A percentile compares a stretch with the other conserved stretches of the same genome.
Conservation (phyloP, 2,797 vertebrate species). For the Malacoraja senta region DNA sequence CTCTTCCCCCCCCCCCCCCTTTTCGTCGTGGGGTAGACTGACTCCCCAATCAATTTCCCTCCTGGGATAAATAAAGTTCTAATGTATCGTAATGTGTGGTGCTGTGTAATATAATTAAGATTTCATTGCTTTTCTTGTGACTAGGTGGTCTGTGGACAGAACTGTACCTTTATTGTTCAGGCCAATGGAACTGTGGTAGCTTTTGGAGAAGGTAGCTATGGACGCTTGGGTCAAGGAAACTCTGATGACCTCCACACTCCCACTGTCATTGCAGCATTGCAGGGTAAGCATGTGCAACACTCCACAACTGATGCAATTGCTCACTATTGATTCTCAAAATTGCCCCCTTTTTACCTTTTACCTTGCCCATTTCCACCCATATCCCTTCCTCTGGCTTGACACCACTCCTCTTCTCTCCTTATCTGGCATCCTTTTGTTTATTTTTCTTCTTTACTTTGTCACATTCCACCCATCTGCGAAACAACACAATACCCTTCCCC, state of each 20-base stretch:
- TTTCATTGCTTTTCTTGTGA: background rate
- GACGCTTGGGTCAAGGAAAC: constrained; percentile 69
- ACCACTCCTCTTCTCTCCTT: no score
- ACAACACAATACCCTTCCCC: no score
- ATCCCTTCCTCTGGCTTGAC: no score
- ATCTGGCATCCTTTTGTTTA: no score
- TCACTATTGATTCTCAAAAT: background rate
- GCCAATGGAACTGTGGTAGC: constrained; percentile 66
- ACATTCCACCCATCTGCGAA: background rate
- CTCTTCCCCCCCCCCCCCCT: no score
- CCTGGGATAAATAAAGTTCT: no score
- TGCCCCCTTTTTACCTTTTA: no score
- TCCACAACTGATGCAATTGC: background rate
- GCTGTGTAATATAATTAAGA: background rate
- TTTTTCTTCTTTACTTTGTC: background rate
- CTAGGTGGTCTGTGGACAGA: constrained; percentile 71
- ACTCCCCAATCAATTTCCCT: no score
- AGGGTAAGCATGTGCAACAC: constrained; percentile 54
- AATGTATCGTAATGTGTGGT: background rate
- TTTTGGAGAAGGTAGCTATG: constrained; percentile 71
- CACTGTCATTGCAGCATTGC: constrained; percentile 66
- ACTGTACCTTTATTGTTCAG: constrained; percentile 71
- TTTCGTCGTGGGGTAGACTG: no score
- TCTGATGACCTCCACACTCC: constrained; percentile 70
- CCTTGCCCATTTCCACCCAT: no score